These are phyloP conservation scores for Odontomyia ornata DNA, from an alignment of 2,888 invertebrate genomes.

Conservation along the genomic window DNA sequence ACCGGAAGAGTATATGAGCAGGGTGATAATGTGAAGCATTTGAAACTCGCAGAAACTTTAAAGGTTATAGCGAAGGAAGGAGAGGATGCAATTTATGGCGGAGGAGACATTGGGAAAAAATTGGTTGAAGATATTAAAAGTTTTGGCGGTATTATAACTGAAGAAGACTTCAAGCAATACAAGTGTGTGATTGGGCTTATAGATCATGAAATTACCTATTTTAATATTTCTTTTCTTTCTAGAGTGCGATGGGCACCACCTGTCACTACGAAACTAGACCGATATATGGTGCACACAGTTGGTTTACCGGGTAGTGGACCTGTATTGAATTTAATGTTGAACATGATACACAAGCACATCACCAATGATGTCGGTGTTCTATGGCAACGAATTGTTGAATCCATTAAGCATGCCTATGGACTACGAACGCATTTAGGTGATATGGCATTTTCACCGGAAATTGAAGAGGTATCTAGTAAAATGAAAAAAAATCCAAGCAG, in stretches of 20 bases:
- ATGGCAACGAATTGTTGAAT: constrained; percentile 86
- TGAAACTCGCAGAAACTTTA: constrained; percentile 75
- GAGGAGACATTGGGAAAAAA: constrained; percentile 69
- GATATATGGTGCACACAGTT: constrained; percentile 76
- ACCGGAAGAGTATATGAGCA: constrained; percentile 70
- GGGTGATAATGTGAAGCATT: constrained; percentile 73
- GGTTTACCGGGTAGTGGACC: constrained; percentile 89
- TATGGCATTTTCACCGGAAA: constrained; percentile 60
- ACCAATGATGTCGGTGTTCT: constrained; percentile 53
- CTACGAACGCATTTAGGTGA: constrained; percentile 87
- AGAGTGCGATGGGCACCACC: constrained; percentile 72
- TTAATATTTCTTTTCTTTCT: neutral
- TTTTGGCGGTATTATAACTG: constrained; percentile 79
- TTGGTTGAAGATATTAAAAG: constrained; percentile 74
- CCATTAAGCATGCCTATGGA: constrained; percentile 92
- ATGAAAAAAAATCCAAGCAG: no score
- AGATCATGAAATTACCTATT: constrained; percentile 13
- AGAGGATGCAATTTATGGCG: constrained; percentile 78
- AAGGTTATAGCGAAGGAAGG: constrained; percentile 74
- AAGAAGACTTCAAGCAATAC: constrained; percentile 78
- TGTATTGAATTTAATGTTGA: constrained; percentile 82
- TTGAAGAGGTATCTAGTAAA: constrained; percentile 52
- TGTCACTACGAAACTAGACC: constrained; percentile 68
- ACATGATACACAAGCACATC: constrained; percentile 72
- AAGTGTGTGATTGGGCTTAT: constrained; percentile 64